A percentile compares a stretch with the other conserved stretches of the same genome.
Conservation (phyloP, 2,113 vertebrate species). For the Trogon melanurus region DNA sequence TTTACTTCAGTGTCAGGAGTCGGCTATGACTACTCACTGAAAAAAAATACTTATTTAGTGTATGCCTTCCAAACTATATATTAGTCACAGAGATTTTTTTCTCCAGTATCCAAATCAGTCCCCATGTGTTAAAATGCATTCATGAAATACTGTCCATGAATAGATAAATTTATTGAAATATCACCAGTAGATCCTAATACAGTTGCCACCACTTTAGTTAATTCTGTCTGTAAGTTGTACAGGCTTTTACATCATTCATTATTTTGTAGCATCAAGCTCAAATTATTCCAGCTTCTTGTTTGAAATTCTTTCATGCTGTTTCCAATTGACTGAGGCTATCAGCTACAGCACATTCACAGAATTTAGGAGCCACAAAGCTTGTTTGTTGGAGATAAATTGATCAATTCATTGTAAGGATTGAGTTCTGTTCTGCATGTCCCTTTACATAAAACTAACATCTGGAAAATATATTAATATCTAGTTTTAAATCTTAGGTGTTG, state of each 20-base stretch:
- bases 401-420: not conserved
- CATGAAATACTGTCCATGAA: not conserved
- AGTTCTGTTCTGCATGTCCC: not conserved
- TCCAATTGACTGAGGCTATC: not conserved
- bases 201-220: not conserved
- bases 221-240: not conserved
- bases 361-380: not conserved
- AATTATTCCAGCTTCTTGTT: not conserved
- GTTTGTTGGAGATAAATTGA: not conserved
- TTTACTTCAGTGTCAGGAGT: not conserved
- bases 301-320: not conserved
- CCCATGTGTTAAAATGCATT: fast-evolving
- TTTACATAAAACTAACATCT: not conserved
- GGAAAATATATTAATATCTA: not conserved
- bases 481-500: not conserved
- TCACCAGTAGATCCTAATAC: not conserved
- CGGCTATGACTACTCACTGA: not conserved
- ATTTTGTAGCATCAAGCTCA: not conserved
- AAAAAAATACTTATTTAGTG: not conserved
- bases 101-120: not conserved
- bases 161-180: not conserved
- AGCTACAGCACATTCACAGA: not conserved
- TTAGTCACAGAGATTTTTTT: not conserved
- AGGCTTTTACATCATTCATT: not conserved
- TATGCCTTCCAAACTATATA: not conserved